Base-by-base conservation (phyloP, 2,113 vertebrate genomes). In the Pseudonaja textilis region DNA sequence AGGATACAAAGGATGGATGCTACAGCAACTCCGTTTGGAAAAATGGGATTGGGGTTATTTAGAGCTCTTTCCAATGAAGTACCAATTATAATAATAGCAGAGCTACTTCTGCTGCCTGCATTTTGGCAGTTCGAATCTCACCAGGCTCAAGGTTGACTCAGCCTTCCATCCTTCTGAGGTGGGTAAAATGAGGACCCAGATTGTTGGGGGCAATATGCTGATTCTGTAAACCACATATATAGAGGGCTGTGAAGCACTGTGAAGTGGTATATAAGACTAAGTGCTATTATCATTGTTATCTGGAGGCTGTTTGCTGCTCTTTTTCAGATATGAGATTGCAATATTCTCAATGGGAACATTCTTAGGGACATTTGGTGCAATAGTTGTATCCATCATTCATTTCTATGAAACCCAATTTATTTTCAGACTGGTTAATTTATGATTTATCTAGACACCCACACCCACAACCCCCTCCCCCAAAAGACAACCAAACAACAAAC, bases 341-440 rank as follows among this genome's bases (percentile, higher is more conserved):
- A 7, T 34, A 55, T 42, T 47, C 34, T 91, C 42, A 56, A 86
- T 57, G 6, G 54, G 7, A 45, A 47, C 54, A 54, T 89, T 89
- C 29, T 50, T 12, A 59, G 39, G 12, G 74, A 22, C 29, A 20
- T 69, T 47, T 23, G 88, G 91, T 52, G 57, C 93, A 64, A 90
- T 91, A 81, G 91, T 93, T 91, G 93, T 81, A 81, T 20, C 18
- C 34, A 39, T 39, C 89, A 92, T 39, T 34, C 22, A 85, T 92
- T 86, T 94, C 91, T 85, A 69, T 57, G 50, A 89, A 94, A 87
- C 59, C 57, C 59, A 90, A 34, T 93, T 64, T 88, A 42, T 91
- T 95, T 92, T 92, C 81, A 34, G 93, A 94, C 92, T 85, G 92
- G 56, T 90, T n/a, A 94, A 92, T 94, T 94, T 96, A 89, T 94